Base-by-base conservation (phyloP, 2,888 invertebrate species). In the Amiota mariae region DNA sequence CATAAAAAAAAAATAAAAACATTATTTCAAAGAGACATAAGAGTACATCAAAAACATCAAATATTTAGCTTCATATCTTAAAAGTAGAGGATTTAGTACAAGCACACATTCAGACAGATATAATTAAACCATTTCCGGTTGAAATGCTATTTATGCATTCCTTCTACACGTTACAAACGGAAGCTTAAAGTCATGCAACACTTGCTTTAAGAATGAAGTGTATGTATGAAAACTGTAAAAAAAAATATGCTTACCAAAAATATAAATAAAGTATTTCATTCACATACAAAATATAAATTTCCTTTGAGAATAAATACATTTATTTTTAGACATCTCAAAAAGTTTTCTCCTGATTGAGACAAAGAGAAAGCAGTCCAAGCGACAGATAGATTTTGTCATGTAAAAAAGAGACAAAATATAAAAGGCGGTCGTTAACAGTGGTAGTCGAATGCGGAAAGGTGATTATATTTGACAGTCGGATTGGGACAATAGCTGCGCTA, bases 391-490 rank as follows among this genome's bases (percentile, higher is more conserved):
- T 46, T 63, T 36, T 36, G 13, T n/a, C 54, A n/a, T 54, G 54
- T n/a, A 54, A n/a, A 54, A 12, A 54, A 54, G 12, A 54, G 54
- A n/a, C 54, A 54, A n/a, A n/a, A 12, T 54, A 10, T 3, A 12
- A 54, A 54, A 54, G 49, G 20, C 67, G 54, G 49, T 57, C 70
- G 75, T 67, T 49, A 77, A 72, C 77, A 74, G 82, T 79, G 79
- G 61, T 71, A 73, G 63, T 75, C 76, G 79, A 36, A 36, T 72
- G 78, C 74, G 76, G 76, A 80, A 78, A 87, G 84, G 84, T 84
- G 87, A 87, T 84, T 84, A 84, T 78, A 76, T 80, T 84, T 84
- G 87, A 84, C 84, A 84, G 87, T 77, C 86, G 83, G 76, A 78
- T 78, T 78, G 84, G 87, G 86, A 87, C 82, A 80, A 76, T 59